Conservation (phyloP, 2,113 vertebrate genomes). For the Prunella fulvescens region DNA sequence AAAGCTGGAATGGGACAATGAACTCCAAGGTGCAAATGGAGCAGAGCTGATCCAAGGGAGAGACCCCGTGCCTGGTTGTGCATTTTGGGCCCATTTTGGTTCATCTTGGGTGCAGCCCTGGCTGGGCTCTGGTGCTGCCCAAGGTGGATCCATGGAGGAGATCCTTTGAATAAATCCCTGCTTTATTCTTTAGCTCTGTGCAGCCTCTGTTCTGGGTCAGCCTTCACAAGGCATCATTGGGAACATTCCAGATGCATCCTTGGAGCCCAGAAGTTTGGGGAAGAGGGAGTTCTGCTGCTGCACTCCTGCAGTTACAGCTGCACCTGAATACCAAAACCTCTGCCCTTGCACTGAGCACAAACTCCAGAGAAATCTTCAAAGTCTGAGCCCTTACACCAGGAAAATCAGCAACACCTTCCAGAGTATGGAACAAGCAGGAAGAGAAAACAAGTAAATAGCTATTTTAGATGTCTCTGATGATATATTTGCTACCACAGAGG, state of each 20-base stretch:
- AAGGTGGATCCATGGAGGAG: neutral
- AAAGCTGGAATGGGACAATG: neutral
- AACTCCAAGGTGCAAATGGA: neutral
- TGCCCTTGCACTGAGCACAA: neutral
- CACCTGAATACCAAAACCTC: fast-evolving
- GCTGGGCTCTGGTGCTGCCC: neutral
- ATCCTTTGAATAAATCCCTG: neutral
- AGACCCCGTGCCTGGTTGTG: neutral
- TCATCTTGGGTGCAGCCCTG: neutral
- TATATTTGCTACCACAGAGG: neutral
- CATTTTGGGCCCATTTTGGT: neutral
- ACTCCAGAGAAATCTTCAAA: neutral
- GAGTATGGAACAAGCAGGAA: neutral
- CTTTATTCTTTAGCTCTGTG: neutral
- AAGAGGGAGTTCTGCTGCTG: neutral
- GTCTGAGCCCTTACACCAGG: neutral
- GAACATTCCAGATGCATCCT: neutral
- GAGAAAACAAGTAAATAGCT: neutral
- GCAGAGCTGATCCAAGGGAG: neutral
- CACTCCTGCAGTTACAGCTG: neutral
- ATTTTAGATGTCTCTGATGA: neutral
- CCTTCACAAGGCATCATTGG: neutral
- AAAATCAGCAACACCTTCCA: neutral
- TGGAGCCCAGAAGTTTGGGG: neutral
- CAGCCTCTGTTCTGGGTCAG: neutral